Evolutionary conservation across 2,888 invertebrate species (phyloP), one percentile per base, ranked within the genome.

Genomic region (Chalcosyrphus nemorum): DNA sequence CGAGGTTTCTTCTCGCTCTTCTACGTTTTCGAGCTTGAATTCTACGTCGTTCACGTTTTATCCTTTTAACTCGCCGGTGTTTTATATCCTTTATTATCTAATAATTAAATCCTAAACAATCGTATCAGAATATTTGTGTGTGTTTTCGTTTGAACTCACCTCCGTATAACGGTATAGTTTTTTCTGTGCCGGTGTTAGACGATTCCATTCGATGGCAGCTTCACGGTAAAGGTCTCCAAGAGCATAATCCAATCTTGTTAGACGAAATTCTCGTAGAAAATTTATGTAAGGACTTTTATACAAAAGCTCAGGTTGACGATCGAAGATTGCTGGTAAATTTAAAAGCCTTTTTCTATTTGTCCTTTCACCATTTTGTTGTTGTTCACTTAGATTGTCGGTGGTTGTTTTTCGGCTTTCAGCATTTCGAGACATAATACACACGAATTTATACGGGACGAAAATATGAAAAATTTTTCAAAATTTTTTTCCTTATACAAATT

Each of bases 231-330:
- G 27, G 6, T 59, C 57, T 0, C 68, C 65, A 19, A 52, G 6
- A 1, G 52, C 52, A 15, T 57, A 75, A n/a, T 84, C 57, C 3
- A 84, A 56, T n/a, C 80, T 21, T 17, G 11, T 84, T 0, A 80
- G 43, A 0, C 75, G 84, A 57, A 45, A 84, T 70, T 84, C 80
- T 0, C 84, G 74, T 0, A 84, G 15, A 7, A 84, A 84, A 38
- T 84, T 84, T 27, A 84, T 57, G n/a, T 80, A 80, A 2, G 84
- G 43, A 80, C 63, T 75, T 65, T 84, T 41, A 7, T 80, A 84
- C 9, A 75, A 70, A 6, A 84, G 29, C 41, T 84, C 84, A 1
- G 84, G 84, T 38, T 65, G 54, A 21, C 50, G 47, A 0, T 61
- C n/a, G 47, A 71, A 71, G 21, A 81, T 54, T 2, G 43, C 41